Evolutionary conservation across 2,888 invertebrate species (phyloP), one percentile per base, ranked within the genome.

Genomic region (Tinea pellionella): DNA sequence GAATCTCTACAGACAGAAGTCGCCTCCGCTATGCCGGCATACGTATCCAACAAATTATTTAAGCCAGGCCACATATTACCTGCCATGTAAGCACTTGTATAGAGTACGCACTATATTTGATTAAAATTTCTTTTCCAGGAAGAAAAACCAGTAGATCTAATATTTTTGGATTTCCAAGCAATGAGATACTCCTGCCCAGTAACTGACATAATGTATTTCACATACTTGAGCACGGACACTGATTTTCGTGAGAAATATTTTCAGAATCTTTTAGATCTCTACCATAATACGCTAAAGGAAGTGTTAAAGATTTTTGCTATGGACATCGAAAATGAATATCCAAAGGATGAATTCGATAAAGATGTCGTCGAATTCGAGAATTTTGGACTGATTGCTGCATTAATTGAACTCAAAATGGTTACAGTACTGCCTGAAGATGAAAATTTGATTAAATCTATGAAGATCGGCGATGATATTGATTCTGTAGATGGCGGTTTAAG

Each of bases 161-260:
- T 82, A 59, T 78, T 85, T 61, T 66, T 85, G 57, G 84, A 85
- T 62, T 85, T 77, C 59, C 85, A 87, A 77, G 74, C 77, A 3
- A 75, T 80, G 71, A 71, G 84, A 1, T 81, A 77, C 60, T 71
- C 80, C 0, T 77, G 69, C 62, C 85, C 84, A n/a, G 68, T 72
- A 0, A 80, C 75, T 0, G 85, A 84, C 59, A 69, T 85, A 0
- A 64, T 80, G 12, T 74, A 79, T 61, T 84, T 85, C 37, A 57
- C 81, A 37, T 83, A 74, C 60, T 65, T 82, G 1, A 74, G 79
- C 60, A 84, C 84, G 0, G 76, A 79, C 29, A 74, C 80, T 1
- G 63, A 67, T 62, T 84, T 81, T 63, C 74, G 85, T 75, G 68
- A 67, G 61, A 63, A 74, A 62, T 63, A 80, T 63, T 71, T 79